Evolutionary conservation across 2,113 vertebrate genomes (phyloP).

Genomic region (Poicephalus meyeri): DNA sequence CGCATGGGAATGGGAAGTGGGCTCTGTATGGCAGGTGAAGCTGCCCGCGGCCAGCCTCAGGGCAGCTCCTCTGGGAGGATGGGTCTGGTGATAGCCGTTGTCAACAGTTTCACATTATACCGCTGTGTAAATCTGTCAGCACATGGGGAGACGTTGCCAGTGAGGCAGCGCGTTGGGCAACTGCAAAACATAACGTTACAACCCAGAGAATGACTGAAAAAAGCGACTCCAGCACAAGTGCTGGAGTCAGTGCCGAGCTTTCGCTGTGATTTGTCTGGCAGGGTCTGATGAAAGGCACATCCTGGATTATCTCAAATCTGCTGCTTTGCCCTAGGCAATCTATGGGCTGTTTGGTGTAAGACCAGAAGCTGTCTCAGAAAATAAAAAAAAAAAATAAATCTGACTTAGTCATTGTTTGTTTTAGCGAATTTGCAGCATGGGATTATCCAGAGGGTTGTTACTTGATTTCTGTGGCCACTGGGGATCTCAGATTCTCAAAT

Average conservation of each 20-base stretch:
- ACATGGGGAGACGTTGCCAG: not conserved
- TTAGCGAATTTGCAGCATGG: not conserved
- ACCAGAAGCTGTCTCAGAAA: not conserved
- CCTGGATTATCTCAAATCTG: not conserved
- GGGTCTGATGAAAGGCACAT: not conserved
- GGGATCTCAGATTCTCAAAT: not conserved
- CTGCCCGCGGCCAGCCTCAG: not conserved
- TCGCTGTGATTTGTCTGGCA: not conserved
- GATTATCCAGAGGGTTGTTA: not conserved
- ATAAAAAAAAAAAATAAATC: too few relatives aligned
- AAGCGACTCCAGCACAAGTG: accelerated
- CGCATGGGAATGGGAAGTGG: not conserved
- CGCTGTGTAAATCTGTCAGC: not conserved
- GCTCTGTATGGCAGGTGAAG: not conserved
- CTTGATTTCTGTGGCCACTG: not conserved
- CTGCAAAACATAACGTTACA: not conserved
- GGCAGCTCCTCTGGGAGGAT: not conserved
- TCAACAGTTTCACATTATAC: not conserved
- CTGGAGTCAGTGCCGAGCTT: not conserved
- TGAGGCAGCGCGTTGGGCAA: not conserved
- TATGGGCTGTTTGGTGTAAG: not conserved
- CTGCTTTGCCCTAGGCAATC: not conserved
- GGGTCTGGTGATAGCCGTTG: not conserved
- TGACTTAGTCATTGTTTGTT: not conserved
- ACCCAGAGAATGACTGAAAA: not conserved